Evolutionary conservation across 2,888 invertebrate genomes (phyloP), one percentile per base, ranked within the genome.

Genomic region (Ophion slaviceki): DNA sequence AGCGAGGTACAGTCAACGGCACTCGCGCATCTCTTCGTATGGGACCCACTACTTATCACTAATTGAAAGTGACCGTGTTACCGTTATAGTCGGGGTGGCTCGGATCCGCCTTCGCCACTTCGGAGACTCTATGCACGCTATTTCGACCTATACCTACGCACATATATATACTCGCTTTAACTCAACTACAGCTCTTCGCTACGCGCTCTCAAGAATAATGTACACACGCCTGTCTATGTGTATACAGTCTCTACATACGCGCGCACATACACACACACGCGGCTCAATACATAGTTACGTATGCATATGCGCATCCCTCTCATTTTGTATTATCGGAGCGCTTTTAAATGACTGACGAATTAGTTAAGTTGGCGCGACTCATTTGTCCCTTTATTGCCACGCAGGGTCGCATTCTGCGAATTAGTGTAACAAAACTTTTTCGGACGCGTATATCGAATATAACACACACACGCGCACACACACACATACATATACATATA

Each of bases 31-130:
- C 77, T 67, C 86, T 75, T 81, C 81, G 75, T 82, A 80, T 70
- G 83, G 78, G 83, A 83, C 83, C 80, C 83, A 81, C 86, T 86
- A 86, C 86, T 86, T 86, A 86, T 86, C 86, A 28, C 86, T 86
- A 86, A 86, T 86, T 86, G 83, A 86, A 86, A 83, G 83, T 80
- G 83, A 86, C 83, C 86, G 86, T 86, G 83, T 80, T 80, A 70
- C 79, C 72, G 64, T 75, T 66, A 66, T 80, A 77, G 75, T 81
- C 59, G 70, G 78, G 68, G 66, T 59, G 36, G 70, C 57, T 66
- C 36, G 76, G 80, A 84, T 76, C 80, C 84, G 84, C 80, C 84
- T 80, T 76, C 76, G 84, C 76, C 72, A 84, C 84, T 84, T 80
- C 66, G 84, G 80, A 76, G 84, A 84, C 74, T 74, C 79, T 67